Base-by-base conservation (phyloP, 2,888 invertebrate species). In the Mythimna lalbum region DNA sequence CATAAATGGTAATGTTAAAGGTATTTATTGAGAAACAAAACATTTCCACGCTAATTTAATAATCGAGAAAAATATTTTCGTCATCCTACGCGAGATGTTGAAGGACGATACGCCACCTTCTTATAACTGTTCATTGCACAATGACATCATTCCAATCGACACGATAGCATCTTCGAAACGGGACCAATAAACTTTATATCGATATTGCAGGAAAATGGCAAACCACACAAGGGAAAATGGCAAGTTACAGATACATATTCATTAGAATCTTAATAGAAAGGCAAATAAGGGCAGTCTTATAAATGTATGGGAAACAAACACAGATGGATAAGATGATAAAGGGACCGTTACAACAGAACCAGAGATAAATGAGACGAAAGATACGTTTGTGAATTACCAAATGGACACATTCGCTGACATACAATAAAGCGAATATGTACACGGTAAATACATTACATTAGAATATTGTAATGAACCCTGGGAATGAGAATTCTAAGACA, bases 311-410 rank as follows among this genome's bases (percentile, higher is more conserved):
- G 78, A 78, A 78, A 81, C 73, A 79, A 76, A 83, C 76, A 71
- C 73, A 75, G 85, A 85, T 85, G 75, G 75, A 80, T 68, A 77
- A 83, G 78, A 78, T 80, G 86, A 82, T 86, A 85, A 82, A 82
- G 71, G 80, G 60, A 85, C 85, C 81, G 82, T 81, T 84, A 81
- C 80, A 76, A 81, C 85, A 85, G 88, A 88, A 82, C 70, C 65
- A 86, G 88, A 90, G 87, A 84, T 86, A 80, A 80, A 84, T 76
- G 75, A 87, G 83, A 81, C 83, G 83, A 88, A 85, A 87, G 83
- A 83, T 83, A 86, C 80, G 83, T 82, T 73, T 85, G 85, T 83
- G 83, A 85, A 84, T 85, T 86, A 87, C 84, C 80, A 69, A 82
- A 86, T 85, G 81, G 76, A 80, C 78, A 78, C 75, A 76, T 77